phyloP scores from a whole-genome alignment of 1,140 invertebrate genomes.

The Monochamus saltuarius region DNA sequence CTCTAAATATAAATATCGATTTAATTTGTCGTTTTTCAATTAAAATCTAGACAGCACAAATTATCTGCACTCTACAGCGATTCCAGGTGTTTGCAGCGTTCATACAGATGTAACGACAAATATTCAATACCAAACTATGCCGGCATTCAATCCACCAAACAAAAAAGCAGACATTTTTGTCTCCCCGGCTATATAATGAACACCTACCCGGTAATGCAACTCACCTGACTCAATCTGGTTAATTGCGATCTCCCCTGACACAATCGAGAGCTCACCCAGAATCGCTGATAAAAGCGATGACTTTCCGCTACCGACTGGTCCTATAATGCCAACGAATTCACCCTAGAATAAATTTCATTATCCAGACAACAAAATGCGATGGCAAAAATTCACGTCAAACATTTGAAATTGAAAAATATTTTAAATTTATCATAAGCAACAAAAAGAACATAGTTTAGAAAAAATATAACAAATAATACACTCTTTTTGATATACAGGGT shows the following conservation, averaged over 20 bases:
- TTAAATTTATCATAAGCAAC: background rate
- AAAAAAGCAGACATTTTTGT: background rate
- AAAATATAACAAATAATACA: too few species aligned
- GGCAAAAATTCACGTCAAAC: background rate
- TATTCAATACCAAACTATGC: too few species aligned
- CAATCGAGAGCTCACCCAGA: constrained; percentile 71
- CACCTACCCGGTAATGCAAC: background rate
- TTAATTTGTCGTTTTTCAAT: too few species aligned
- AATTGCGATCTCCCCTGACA: constrained; percentile 62
- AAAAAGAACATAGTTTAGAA: background rate
- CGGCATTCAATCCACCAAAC: too few species aligned
- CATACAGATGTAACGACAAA: too few species aligned
- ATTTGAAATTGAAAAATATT: background rate
- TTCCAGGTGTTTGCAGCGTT: too few species aligned
- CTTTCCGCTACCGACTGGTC: constrained; percentile 76
- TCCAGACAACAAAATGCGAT: constrained; percentile 21
- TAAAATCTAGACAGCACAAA: too few species aligned
- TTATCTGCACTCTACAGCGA: too few species aligned
- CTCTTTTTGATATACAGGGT: too few species aligned
- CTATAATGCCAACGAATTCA: constrained; percentile 70
- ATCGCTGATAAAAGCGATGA: constrained; percentile 72
- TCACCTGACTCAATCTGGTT: constrained; percentile 62
- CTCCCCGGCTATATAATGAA: background rate
- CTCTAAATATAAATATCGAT: too few species aligned
- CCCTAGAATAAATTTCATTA: constrained; percentile 50